These are phyloP conservation scores for Acleris emargana DNA, from an alignment of 2,888 invertebrate genomes.

Conservation along the genomic window DNA sequence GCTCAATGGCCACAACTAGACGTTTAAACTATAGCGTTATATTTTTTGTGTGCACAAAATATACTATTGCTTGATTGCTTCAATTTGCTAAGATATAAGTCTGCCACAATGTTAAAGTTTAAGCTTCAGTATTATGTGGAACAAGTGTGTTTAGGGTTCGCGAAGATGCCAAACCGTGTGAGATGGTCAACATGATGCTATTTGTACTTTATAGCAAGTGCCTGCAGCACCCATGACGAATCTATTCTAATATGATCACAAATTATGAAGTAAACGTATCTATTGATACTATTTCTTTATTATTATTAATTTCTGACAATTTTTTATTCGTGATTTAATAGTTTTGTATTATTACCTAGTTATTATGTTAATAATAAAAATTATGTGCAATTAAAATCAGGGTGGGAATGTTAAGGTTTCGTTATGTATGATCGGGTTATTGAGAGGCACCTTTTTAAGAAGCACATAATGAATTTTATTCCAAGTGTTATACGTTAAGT, in stretches of 20 bases:
- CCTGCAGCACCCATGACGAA: constrained; percentile 54
- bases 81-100: constrained; percentile 1
- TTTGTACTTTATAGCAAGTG: constrained; percentile 42
- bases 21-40: constrained; percentile 16
- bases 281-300: constrained; percentile 33
- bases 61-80: constrained; percentile 8
- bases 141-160: constrained; percentile 48
- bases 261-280: constrained; percentile 40
- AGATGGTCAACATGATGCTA: constrained; percentile 19
- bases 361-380: constrained; percentile 39
- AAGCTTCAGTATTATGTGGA: constrained; percentile 38
- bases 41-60: constrained; percentile 21
- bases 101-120: constrained; percentile 26
- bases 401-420: constrained; percentile 47
- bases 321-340: constrained; percentile 39
- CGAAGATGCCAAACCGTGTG: constrained; percentile 42
- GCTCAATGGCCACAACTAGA: constrained; percentile 30
- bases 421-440: constrained; percentile 49
- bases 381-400: constrained; percentile 54
- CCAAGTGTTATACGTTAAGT: constrained; percentile 60
- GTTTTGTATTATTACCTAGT: constrained; percentile 43
- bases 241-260: constrained; percentile 46
- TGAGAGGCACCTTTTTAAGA: constrained; percentile 62
- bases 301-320: constrained; percentile 24
- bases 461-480: constrained; percentile 65